Evolutionary conservation across 2,797 vertebrate genomes (phyloP).

Genomic region (Rhyacichthys aspro): DNA sequence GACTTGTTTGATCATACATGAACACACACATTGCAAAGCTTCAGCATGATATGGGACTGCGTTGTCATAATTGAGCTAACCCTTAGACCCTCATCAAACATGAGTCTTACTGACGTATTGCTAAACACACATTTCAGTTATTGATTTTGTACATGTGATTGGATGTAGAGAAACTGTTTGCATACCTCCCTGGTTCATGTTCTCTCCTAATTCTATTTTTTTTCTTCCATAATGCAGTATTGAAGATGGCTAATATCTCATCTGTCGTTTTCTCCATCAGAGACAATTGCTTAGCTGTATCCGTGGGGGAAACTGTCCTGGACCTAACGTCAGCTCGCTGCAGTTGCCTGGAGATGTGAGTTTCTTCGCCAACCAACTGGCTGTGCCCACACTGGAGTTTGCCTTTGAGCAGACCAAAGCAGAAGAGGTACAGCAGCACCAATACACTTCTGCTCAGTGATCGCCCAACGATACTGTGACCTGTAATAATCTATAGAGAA

Average conservation of each 20-base stretch:
- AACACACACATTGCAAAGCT: too few species aligned
- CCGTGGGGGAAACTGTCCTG: constrained; percentile 77
- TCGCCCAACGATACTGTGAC: not conserved
- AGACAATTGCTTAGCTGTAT: constrained; percentile 85
- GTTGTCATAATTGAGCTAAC: too few species aligned
- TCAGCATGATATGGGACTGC: too few species aligned
- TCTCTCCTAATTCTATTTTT: not conserved
- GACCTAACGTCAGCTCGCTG: constrained; percentile 84
- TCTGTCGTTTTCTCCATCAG: constrained; percentile 72
- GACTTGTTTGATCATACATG: too few species aligned
- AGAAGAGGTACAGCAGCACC: constrained; percentile 80
- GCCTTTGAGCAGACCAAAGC: constrained; percentile 82
- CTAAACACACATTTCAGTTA: too few species aligned
- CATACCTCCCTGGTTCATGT: not conserved
- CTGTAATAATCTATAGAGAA: too few species aligned
- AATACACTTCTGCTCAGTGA: not conserved
- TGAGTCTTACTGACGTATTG: too few species aligned
- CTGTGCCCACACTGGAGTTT: constrained; percentile 87
- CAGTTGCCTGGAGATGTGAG: constrained; percentile 88
- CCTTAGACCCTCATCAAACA: too few species aligned
- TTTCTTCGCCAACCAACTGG: constrained; percentile 92
- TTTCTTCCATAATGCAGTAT: not conserved
- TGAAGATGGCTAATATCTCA: not conserved
- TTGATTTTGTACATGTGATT: too few species aligned
- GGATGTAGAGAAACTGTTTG: not conserved